Evolutionary conservation across 2,113 vertebrate genomes (phyloP), one percentile per base, ranked within the genome.

Genomic region (Gnathonemus longibarbis): DNA sequence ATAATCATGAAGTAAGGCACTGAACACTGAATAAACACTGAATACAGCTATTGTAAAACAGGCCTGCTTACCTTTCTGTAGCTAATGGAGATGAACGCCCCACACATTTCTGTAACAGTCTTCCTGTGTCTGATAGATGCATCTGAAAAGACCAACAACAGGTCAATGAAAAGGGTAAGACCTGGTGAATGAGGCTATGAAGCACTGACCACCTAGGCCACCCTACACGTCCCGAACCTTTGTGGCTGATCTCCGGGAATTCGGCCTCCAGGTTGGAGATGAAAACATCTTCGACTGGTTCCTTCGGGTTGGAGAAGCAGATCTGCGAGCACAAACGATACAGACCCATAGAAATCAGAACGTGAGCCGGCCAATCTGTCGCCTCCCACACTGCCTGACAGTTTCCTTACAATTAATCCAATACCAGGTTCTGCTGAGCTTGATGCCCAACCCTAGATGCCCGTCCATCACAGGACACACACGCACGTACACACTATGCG

Each of bases 11-110:
- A 70, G 19, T 31, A 88, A 31, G 39, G 58, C 19, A 42, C 39
- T 42, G 3, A 42, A 42, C 35, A 39, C 35, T 35, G 35, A 35
- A 35, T 35, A 35, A 35, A 35, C 35, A 39, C 39, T 42, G 3
- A 42, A 42, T 42, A 42, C 39, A 42, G 3, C 39, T 42, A 42
- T 42, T 42, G 39, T 42, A 42, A 42, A 42, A 84, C 3, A 45
- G 17, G 27, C 24, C n/a, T 8, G 85, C 58, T 94, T 89, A 97
- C 97, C 97, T 97, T 97, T 88, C 90, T 96, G 91, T 96, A 98
- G 9, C 89, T 94, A 2, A 98, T 77, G 10, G 94, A 93, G 66
- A 98, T 94, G n/a, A 96, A 93, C 0, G 95, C 92, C 10, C 97
- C 97, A 0, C 93, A 93, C 1, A 92, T 90, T 21, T 96, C 96